Conservation (phyloP, 2,888 invertebrate species). For the Zygothrica quintamaculata region DNA sequence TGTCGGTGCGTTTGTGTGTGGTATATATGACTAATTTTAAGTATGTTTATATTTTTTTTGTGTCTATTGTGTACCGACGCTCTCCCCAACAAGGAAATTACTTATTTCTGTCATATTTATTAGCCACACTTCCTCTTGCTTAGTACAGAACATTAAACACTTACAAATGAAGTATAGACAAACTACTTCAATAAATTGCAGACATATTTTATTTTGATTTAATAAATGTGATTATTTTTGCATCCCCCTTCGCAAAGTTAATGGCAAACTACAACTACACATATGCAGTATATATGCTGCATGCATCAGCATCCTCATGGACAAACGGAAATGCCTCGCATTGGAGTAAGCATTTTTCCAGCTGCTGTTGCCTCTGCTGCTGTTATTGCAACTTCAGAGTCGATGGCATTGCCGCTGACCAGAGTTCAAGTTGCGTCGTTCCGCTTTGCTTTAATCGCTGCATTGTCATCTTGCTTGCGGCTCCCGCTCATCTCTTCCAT, state of each 20-base stretch:
- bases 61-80: no score
- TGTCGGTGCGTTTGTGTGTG: no score
- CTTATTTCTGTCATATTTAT: conserved; percentile 2
- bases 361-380: conserved; percentile 43
- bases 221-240: conserved; percentile 66
- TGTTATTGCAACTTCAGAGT: conserved; percentile 28
- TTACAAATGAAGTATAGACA: conserved; percentile 33
- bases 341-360: conserved; percentile 72
- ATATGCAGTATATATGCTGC: background rate
- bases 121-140: conserved; percentile 12
- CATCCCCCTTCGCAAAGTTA: conserved; percentile 17
- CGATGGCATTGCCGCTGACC: conserved; percentile 29
- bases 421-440: conserved; percentile 74
- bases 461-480: conserved; percentile 70
- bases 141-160: conserved; percentile 6
- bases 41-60: no score
- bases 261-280: conserved; percentile 10
- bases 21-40: no score
- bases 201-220: conserved; percentile 67
- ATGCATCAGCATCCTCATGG: conserved; percentile 53
- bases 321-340: conserved; percentile 72
- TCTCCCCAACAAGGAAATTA: background rate
- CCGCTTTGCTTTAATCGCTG: conserved; percentile 76
- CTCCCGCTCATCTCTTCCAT: conserved; percentile 22
- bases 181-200: conserved; percentile 50